These are phyloP conservation scores for Anguilla megastoma DNA, from an alignment of 2,797 vertebrate genomes.

Conservation along the genomic window DNA sequence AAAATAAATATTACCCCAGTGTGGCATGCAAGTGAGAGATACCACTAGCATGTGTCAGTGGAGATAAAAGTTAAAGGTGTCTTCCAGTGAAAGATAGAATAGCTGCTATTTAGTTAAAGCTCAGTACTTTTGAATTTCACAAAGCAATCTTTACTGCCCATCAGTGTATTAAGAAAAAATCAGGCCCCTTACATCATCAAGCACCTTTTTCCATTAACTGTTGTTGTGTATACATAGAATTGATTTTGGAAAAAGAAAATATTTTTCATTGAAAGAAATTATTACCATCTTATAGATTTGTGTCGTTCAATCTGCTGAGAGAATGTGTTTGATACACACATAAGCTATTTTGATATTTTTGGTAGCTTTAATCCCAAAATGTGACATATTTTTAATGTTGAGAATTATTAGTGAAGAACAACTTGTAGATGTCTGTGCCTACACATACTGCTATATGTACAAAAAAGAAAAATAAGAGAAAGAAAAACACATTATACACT, in stretches of 20 bases:
- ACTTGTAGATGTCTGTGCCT: background rate
- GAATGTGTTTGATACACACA: background rate
- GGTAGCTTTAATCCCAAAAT: conserved; percentile 26
- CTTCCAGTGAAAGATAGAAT: background rate
- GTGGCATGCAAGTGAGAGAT: background rate
- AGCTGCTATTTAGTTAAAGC: background rate
- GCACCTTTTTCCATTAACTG: background rate
- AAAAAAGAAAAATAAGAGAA: background rate
- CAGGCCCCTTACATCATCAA: background rate
- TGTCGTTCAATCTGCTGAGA: background rate
- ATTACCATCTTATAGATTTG: background rate
- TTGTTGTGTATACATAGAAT: background rate
- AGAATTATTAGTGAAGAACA: background rate
- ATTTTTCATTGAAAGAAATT: background rate
- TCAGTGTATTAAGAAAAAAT: background rate
- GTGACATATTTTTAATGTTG: background rate
- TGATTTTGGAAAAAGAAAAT: background rate
- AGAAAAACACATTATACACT: background rate
- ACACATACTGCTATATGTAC: conserved; percentile 13
- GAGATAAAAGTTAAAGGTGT: background rate
- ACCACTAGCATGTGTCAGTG: background rate
- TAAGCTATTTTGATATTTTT: conserved; percentile 14
- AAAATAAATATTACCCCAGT: background rate
- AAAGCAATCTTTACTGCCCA: background rate
- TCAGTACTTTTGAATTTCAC: background rate